phyloP scores from a whole-genome alignment of 1,140 invertebrate genomes.

The Venturia canescens region DNA sequence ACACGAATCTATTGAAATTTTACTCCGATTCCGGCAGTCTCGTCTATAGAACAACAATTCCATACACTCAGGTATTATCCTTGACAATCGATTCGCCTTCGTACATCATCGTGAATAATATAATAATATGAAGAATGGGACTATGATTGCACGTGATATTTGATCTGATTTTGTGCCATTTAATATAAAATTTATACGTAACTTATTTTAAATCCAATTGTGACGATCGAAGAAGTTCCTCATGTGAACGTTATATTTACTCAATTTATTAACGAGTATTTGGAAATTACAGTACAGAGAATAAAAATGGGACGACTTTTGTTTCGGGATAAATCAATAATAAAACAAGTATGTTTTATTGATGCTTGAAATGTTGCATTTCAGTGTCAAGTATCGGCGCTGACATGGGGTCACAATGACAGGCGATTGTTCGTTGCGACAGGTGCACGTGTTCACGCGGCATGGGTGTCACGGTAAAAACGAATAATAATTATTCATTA shows the following conservation, averaged over 20 bases:
- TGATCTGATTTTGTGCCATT: no score
- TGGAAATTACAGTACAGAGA: no score
- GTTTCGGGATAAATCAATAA: no score
- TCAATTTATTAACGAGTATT: no score
- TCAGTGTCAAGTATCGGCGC: conserved; percentile 90
- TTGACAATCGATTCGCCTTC: neutral
- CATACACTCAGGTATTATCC: conserved; percentile 82
- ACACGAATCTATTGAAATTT: conserved; percentile 86
- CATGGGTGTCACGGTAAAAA: conserved; percentile 88
- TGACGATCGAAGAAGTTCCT: neutral
- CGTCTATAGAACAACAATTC: conserved; percentile 86
- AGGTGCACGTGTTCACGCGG: conserved; percentile 92
- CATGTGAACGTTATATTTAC: no score
- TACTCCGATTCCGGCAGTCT: conserved; percentile 86
- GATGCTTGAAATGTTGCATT: conserved; percentile 19
- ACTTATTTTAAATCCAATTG: conserved; percentile 2
- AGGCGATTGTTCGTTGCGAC: conserved; percentile 95
- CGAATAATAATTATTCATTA: neutral
- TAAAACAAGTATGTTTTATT: neutral
- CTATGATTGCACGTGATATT: no score
- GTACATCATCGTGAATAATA: no score
- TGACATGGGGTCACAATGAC: conserved; percentile 99
- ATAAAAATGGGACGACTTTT: no score
- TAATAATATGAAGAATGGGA: no score
- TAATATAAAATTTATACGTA: neutral